phyloP scores from a whole-genome alignment of 2,113 vertebrate genomes.

The Carassius gibelio region DNA sequence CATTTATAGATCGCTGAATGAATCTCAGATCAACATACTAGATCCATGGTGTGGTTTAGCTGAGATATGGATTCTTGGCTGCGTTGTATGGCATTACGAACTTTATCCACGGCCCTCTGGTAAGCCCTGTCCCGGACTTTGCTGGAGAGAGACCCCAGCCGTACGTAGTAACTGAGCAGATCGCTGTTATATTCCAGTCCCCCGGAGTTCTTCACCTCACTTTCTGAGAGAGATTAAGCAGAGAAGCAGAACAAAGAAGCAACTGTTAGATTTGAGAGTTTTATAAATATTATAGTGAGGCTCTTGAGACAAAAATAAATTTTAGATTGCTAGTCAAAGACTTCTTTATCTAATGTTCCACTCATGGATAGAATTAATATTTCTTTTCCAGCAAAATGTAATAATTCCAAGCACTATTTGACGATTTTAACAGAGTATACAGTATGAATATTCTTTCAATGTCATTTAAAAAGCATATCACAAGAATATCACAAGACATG shows the following conservation, averaged over 20 bases:
- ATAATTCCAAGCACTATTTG: constrained; percentile 14
- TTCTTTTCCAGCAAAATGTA: constrained; percentile 41
- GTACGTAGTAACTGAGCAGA: constrained; percentile 82
- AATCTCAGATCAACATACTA: constrained; percentile 77
- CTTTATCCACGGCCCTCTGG: constrained; percentile 79
- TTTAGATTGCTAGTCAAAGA: constrained; percentile 32
- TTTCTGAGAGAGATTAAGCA: constrained; percentile 70
- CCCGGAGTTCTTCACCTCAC: constrained; percentile 76
- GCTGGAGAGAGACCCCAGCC: constrained; percentile 85
- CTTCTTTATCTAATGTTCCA: constrained; percentile 12
- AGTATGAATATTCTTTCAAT: neutral
- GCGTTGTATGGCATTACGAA: constrained; percentile 79
- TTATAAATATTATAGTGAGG: neutral
- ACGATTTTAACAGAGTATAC: neutral
- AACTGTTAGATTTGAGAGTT: constrained; percentile 25
- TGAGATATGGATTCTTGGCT: constrained; percentile 84
- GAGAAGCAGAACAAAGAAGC: constrained; percentile 20
- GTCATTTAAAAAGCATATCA: neutral
- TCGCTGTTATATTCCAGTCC: constrained; percentile 76
- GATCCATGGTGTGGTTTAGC: constrained; percentile 79
- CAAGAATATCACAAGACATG: constrained; percentile 9
- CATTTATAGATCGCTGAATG: neutral
- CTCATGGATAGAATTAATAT: constrained; percentile 26
- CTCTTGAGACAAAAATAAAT: neutral
- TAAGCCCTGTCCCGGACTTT: constrained; percentile 86